Evolutionary conservation across 2,797 vertebrate genomes (phyloP).

Genomic region (Holocentrus rufus): DNA sequence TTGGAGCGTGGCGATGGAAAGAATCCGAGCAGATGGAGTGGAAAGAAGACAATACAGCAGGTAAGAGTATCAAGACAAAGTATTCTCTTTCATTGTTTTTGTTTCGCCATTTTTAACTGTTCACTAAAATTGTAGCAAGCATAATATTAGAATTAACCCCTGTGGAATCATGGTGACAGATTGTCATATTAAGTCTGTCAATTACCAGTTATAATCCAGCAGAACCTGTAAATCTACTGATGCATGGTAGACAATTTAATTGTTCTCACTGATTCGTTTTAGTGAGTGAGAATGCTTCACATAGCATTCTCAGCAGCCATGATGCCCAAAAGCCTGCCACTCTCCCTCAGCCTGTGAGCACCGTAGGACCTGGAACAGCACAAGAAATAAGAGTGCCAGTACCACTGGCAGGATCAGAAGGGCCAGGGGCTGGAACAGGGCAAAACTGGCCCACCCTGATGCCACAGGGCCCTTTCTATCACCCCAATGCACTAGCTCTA

Average conservation of each 20-base stretch:
- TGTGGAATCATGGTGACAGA: background rate
- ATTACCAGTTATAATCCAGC: too few relatives aligned
- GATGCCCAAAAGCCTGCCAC: conserved; percentile 11
- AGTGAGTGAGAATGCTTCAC: conserved; percentile 40
- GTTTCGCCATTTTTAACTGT: background rate
- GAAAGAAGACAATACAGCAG: conserved; percentile 50
- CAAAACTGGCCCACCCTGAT: conserved; percentile 68
- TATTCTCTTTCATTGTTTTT: background rate
- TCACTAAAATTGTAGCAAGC: background rate
- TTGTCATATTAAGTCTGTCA: too few relatives aligned
- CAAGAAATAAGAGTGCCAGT: conserved; percentile 21
- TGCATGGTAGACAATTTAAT: too few relatives aligned
- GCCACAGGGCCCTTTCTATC: conserved; percentile 59
- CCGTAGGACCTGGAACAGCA: conserved; percentile 20
- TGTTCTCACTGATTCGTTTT: conserved; percentile 2
- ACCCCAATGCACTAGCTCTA: conserved; percentile 54
- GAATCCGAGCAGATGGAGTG: conserved; percentile 66
- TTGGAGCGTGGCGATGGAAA: conserved; percentile 78
- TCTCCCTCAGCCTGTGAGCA: conserved; percentile 13
- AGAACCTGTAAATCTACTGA: too few relatives aligned
- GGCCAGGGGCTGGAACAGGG: conserved; percentile 24
- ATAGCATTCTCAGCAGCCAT: conserved; percentile 20
- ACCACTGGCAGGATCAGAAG: conserved; percentile 22
- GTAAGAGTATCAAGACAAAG: conserved; percentile 56
- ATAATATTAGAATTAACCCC: background rate